phyloP scores from a whole-genome alignment of 1,140 invertebrate species.

The Doryteuthis pealeii region DNA sequence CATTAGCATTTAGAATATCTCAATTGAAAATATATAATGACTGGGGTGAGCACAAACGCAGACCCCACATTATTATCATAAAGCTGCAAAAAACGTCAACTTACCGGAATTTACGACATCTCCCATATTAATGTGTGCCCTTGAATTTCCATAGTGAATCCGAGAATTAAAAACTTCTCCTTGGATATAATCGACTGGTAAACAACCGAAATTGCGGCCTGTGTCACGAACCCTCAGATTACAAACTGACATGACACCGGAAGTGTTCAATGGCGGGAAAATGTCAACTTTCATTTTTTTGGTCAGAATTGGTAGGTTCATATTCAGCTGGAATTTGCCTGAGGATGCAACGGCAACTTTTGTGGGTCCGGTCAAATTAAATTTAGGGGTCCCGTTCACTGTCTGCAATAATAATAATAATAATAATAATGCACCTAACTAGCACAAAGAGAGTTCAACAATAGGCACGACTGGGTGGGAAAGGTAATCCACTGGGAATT shows the following conservation, averaged over 20 bases:
- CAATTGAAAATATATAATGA: too few species aligned
- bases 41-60: too few species aligned
- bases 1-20: too few species aligned
- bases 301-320: constrained; percentile 39
- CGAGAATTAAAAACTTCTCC: constrained; percentile 17
- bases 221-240: constrained; percentile 30
- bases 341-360: constrained; percentile 37
- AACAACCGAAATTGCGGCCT: constrained; percentile 42
- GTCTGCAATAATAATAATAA: too few species aligned
- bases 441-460: too few species aligned
- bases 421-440: too few species aligned
- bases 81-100: too few species aligned
- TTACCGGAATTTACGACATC: constrained; percentile 47
- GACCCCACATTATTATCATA: too few species aligned
- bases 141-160: constrained; percentile 32
- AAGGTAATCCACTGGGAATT: too few species aligned
- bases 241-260: constrained; percentile 50
- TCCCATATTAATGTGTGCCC: constrained; percentile 36
- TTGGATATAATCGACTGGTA: not conserved
- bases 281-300: constrained; percentile 35
- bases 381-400: constrained; percentile 23
- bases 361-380: constrained; percentile 43
- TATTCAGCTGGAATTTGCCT: constrained; percentile 37
- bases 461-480: too few species aligned
- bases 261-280: constrained; percentile 45